A percentile compares a stretch with the other conserved stretches of the same genome.
Conservation (phyloP, 2,797 vertebrate species). For the Euthynnus affinis region DNA sequence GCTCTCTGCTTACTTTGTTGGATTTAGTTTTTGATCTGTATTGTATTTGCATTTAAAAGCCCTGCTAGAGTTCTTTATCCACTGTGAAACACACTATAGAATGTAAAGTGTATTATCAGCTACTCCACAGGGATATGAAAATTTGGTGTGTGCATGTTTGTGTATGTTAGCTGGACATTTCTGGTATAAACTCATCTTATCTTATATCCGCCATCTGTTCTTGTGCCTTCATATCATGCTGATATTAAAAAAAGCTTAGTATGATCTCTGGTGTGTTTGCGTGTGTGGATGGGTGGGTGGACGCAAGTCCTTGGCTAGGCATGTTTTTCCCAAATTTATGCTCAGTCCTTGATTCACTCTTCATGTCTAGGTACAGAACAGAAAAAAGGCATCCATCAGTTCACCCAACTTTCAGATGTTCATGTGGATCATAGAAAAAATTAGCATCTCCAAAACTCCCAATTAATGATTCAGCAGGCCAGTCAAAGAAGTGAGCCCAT, state of each 20-base stretch:
- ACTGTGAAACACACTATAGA: neutral
- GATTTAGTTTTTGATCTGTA: constrained; percentile 30
- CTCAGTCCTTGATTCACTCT: constrained; percentile 14
- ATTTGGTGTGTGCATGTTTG: constrained; percentile 21
- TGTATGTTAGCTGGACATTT: constrained; percentile 13
- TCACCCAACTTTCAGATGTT: constrained; percentile 60
- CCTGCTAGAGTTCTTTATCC: neutral
- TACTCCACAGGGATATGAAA: constrained; percentile 17
- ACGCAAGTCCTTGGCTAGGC: constrained; percentile 4
- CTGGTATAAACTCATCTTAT: constrained; percentile 1
- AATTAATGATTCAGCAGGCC: constrained; percentile 77
- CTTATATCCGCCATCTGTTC: constrained; percentile 24
- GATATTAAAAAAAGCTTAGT: constrained; percentile 2
- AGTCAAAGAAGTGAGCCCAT: constrained; percentile 74
- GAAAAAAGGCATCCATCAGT: constrained; percentile 34
- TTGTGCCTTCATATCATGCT: neutral
- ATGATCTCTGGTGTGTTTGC: constrained; percentile 23
- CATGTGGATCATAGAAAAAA: constrained; percentile 60
- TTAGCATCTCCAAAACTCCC: constrained; percentile 72
- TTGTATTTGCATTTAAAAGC: constrained; percentile 14
- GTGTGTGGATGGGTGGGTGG: constrained; percentile 15
- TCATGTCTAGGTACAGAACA: constrained; percentile 21
- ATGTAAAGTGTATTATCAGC: constrained; percentile 27
- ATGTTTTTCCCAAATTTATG: constrained; percentile 1
- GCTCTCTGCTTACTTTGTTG: constrained; percentile 9